Conservation (phyloP, 2,888 invertebrate genomes). For the Pseudococcus jackbeardsleyi region DNA sequence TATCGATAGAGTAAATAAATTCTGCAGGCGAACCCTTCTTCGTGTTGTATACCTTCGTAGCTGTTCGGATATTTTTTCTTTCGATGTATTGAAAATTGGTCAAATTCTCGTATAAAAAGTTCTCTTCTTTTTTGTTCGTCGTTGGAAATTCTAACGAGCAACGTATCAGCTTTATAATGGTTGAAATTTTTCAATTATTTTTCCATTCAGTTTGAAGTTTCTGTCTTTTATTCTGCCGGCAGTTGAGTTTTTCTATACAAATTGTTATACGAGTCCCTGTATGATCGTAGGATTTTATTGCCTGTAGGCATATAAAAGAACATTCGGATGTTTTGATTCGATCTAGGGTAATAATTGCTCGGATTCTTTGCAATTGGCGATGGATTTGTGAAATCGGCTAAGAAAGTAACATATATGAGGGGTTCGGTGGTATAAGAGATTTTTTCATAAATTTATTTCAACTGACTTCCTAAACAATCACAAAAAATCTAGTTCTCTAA, state of each 20-base stretch:
- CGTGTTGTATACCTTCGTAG: background rate
- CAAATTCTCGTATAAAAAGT: background rate
- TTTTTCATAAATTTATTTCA: no score
- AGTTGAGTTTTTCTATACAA: background rate
- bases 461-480: no score
- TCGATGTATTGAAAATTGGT: background rate
- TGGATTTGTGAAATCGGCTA: no score
- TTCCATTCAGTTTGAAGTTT: background rate
- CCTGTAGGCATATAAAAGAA: background rate
- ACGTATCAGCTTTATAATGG: background rate
- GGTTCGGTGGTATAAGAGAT: no score
- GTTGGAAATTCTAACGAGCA: background rate
- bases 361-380: no score
- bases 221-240: background rate
- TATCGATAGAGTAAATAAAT: slow-evolving; percentile 9
- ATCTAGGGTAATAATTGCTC: background rate
- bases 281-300: background rate
- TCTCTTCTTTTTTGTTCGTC: background rate
- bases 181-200: slow-evolving; percentile 5
- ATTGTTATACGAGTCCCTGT: background rate
- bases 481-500: no score
- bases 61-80: background rate
- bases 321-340: background rate
- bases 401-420: no score
- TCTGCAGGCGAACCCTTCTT: background rate